Conservation (phyloP, 2,113 vertebrate species). For the Caloenas nicobarica region DNA sequence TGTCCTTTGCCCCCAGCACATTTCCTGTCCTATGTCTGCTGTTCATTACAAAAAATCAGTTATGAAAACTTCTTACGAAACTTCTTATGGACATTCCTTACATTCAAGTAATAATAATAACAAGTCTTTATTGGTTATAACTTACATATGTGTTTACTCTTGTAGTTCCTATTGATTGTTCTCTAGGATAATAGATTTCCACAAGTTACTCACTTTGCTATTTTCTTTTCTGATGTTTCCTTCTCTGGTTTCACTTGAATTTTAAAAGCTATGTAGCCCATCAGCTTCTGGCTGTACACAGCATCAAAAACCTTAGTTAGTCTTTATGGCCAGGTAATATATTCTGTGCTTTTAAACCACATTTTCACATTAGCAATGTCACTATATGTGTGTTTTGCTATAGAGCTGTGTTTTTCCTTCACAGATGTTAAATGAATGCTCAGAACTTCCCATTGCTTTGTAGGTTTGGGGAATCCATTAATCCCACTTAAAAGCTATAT, state of each 20-base stretch:
- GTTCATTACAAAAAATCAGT: not conserved
- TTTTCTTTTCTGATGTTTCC: not conserved
- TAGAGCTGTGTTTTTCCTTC: not conserved
- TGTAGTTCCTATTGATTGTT: not conserved
- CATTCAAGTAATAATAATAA: not conserved
- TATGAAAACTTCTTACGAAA: not conserved
- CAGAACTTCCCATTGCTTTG: not conserved
- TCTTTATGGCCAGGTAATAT: not conserved
- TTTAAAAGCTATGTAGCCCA: not conserved
- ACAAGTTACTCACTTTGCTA: not conserved
- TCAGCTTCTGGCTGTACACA: not conserved
- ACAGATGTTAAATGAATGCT: not conserved
- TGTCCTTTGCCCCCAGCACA: not conserved
- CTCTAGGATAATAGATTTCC: not conserved
- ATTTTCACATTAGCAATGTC: not conserved
- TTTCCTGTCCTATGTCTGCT: not conserved
- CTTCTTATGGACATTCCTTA: not conserved
- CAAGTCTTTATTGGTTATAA: not conserved
- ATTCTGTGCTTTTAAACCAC: not conserved
- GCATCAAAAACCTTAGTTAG: not conserved
- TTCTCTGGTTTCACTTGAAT: not conserved
- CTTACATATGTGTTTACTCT: not conserved
- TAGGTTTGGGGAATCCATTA: not conserved
- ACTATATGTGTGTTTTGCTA: not conserved
- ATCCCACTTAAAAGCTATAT: not conserved